Evolutionary conservation across 2,888 invertebrate genomes (phyloP).

Genomic region (Leptopilina drosophilae): DNA sequence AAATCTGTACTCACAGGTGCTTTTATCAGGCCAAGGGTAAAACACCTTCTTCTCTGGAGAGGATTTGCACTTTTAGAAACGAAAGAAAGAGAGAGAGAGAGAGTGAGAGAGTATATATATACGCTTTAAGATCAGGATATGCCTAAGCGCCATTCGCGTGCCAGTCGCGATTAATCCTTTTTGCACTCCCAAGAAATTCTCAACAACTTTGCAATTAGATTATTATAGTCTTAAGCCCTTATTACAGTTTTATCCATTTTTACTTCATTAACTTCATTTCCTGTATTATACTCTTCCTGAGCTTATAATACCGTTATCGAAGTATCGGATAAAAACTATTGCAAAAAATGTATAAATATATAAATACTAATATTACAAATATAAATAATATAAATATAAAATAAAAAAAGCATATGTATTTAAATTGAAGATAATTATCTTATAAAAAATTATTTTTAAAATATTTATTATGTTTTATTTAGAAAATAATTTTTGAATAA

Average conservation of each 20-base stretch:
- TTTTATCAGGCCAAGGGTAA: constrained; percentile 64
- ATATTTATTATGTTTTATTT: no score
- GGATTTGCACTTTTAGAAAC: constrained; percentile 26
- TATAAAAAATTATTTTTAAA: no score
- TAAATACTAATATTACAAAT: no score
- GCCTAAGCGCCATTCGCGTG: constrained; percentile 42
- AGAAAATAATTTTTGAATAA: no score
- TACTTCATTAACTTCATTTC: no score
- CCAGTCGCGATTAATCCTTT: constrained; percentile 15
- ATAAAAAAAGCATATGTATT: no score
- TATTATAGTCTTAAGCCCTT: no score
- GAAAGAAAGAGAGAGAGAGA: neutral
- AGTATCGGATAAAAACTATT: neutral
- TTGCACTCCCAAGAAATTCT: neutral
- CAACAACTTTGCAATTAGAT: neutral
- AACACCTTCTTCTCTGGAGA: constrained; percentile 46
- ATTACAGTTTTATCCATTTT: no score
- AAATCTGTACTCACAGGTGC: constrained; percentile 66
- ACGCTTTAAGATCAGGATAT: constrained; percentile 22
- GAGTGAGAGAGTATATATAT: neutral
- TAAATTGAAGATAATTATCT: no score
- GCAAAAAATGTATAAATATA: neutral
- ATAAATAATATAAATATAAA: no score
- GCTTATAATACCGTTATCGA: no score
- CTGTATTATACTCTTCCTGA: no score